Conservation (phyloP, 2,797 vertebrate genomes). For the Delichon dasypus region DNA sequence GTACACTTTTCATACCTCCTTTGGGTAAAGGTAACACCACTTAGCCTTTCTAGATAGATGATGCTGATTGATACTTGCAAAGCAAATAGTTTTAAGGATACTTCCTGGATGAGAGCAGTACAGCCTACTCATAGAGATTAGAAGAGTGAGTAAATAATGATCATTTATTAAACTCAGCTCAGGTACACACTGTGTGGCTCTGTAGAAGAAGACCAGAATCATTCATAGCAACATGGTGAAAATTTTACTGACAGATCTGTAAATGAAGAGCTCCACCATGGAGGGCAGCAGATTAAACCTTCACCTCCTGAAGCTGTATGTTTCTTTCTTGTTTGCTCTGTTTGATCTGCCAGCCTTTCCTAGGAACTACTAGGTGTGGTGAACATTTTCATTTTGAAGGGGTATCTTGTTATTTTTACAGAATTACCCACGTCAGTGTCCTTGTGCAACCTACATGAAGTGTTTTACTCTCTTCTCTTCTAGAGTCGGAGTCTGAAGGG, state of each 20-base stretch:
- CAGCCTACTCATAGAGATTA: background rate
- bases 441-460: background rate
- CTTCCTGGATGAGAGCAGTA: background rate
- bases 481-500: conserved; percentile 89
- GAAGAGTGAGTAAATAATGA: background rate
- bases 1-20: background rate
- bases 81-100: background rate
- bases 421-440: background rate
- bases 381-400: background rate
- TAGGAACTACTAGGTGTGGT: background rate
- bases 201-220: background rate
- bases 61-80: background rate
- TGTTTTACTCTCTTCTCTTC: conserved; percentile 29
- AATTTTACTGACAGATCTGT: background rate
- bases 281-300: background rate
- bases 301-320: background rate
- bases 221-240: background rate
- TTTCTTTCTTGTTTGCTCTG: background rate
- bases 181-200: background rate
- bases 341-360: background rate
- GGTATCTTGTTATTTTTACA: background rate
- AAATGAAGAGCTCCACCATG: background rate
- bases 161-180: background rate
- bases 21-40: background rate
- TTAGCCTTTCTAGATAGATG: background rate